Base-by-base conservation (phyloP, 1,140 invertebrate genomes). In the Hirudo medicinalis region DNA sequence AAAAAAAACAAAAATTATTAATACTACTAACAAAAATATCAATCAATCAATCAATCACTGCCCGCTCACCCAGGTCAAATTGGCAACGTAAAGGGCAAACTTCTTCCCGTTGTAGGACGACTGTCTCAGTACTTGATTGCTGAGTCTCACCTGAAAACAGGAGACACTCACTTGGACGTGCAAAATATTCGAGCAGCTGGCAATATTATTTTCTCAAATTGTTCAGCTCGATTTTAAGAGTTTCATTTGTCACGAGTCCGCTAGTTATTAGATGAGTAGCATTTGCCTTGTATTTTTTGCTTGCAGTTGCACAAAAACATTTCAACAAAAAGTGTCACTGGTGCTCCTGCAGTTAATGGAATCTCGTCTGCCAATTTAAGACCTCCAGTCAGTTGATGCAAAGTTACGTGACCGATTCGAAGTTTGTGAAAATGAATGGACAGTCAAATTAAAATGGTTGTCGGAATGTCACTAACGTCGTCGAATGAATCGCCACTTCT, bases 11-110 rank as follows among this genome's bases (percentile, higher is more conserved):
- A n/a, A n/a, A n/a, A n/a, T n/a, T n/a, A n/a, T n/a, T 57, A 57
- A 9, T 5, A 63, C 8, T n/a, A 32, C 2, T 63, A 63, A 63
- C 29, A 63, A 63, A 25, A 70, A 68, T 73, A 25, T 19, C 66
- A 70, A 40, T 53, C 13, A n/a, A n/a, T n/a, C n/a, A 67, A 57
- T n/a, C 54, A 69, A 19, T 57, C 63, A 74, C 43, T 27, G 60
- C 66, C 40, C 17, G 76, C 81, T 79, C 81, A 86, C 85, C 86
- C 86, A 87, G 49, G 86, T 95, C 67, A 98, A 86, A 84, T 97
- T 97, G 77, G 94, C 94, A 78, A 97, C 88, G 84, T 95, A 97
- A 19, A 94, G 84, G 82, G 94, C 91, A 80, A 90, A 90, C 77
- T 90, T 78, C 70, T 78, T 78, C 0, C 80, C 80, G 49, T 77